Conservation (phyloP, 2,888 invertebrate species). For the Drosophila silvestris region DNA sequence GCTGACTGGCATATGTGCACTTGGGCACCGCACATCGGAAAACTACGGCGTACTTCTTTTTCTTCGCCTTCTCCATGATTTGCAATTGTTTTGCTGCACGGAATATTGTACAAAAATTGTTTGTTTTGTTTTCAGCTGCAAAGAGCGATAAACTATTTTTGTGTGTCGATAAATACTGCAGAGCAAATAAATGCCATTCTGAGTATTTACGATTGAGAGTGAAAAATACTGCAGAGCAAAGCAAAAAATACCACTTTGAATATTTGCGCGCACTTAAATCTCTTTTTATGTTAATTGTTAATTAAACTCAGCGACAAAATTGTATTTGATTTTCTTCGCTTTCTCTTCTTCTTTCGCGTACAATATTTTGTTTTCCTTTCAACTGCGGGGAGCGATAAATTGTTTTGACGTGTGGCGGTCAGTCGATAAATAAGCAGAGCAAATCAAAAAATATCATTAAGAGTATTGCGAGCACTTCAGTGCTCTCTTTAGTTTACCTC, state of each 20-base stretch:
- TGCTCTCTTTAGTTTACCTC: background rate
- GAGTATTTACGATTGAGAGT: background rate
- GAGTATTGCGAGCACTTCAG: background rate
- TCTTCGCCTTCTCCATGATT: conserved; percentile 16
- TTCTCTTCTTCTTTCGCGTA: background rate
- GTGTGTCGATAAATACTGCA: background rate
- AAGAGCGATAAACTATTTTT: background rate
- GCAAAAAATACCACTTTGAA: background rate
- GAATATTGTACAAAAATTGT: background rate
- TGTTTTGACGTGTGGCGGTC: conserved; percentile 28
- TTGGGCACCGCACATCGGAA: conserved; percentile 44
- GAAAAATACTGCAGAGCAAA: background rate
- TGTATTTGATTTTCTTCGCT: background rate
- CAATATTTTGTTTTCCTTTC: background rate
- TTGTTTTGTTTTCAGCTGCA: conserved; percentile 1
- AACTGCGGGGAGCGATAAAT: conserved; percentile 10
- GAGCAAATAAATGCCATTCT: background rate
- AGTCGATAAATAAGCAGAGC: conserved; percentile 18
- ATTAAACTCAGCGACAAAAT: background rate
- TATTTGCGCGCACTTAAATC: background rate
- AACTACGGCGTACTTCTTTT: conserved; percentile 27
- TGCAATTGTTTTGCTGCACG: background rate
- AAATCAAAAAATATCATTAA: conserved; percentile 2
- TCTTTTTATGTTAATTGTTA: background rate
- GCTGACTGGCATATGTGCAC: conserved; percentile 43